These are phyloP conservation scores for Danio albolineatus DNA, from an alignment of 2,797 vertebrate genomes.

Conservation along the genomic window DNA sequence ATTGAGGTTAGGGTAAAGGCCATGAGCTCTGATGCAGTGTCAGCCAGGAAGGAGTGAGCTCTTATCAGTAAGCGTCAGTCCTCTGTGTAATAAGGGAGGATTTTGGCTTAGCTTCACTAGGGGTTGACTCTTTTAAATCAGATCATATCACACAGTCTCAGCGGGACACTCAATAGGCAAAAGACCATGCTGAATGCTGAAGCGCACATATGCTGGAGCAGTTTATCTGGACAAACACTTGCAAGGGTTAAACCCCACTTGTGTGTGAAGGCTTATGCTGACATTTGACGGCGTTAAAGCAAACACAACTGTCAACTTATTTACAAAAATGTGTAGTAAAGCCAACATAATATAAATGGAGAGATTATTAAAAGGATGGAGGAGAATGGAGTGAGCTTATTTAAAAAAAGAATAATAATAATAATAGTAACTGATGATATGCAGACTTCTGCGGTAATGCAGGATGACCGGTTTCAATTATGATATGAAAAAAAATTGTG, in stretches of 20 bases:
- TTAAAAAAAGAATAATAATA: no score
- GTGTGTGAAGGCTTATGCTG: background rate
- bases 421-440: no score
- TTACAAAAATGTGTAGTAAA: background rate
- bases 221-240: conserved; percentile 1
- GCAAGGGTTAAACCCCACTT: conserved; percentile 5
- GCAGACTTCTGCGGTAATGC: no score
- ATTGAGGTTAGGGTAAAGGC: conserved; percentile 16
- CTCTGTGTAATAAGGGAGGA: conserved; percentile 31
- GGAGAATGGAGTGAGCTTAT: background rate
- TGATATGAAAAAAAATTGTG: no score
- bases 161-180: conserved; percentile 12
- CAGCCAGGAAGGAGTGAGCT: conserved; percentile 28
- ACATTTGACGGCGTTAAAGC: background rate
- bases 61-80: conserved; percentile 48
- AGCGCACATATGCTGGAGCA: conserved; percentile 7
- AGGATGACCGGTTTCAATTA: no score
- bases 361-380: background rate
- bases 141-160: conserved; percentile 16
- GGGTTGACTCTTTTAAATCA: conserved; percentile 17
- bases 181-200: conserved; percentile 2
- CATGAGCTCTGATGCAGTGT: conserved; percentile 19
- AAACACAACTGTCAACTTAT: background rate
- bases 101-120: conserved; percentile 16
- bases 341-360: background rate